Conservation (phyloP, 1,140 invertebrate species). For the Drosophila orosa region DNA sequence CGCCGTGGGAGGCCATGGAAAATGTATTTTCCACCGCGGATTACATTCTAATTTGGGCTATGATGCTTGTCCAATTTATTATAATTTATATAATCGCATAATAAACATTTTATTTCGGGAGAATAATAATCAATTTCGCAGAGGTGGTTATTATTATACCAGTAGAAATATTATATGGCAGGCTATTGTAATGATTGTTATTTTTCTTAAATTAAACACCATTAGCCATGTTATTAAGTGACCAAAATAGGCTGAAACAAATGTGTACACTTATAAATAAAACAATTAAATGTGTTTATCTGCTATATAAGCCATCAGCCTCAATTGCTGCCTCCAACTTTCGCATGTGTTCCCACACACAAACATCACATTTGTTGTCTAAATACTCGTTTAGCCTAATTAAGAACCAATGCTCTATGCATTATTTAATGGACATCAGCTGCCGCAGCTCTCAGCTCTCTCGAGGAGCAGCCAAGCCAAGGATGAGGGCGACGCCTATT, state of each 20-base stretch:
- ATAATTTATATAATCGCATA: slow-evolving; percentile 14
- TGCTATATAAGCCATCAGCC: slow-evolving; percentile 9
- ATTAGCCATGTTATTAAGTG: neutral
- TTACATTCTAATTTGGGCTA: slow-evolving; percentile 38
- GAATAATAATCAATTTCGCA: neutral
- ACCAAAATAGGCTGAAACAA: neutral
- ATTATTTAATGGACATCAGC: slow-evolving; percentile 60
- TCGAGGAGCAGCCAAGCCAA: slow-evolving; percentile 5
- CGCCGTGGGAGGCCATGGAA: slow-evolving; percentile 3
- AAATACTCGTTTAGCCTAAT: slow-evolving; percentile 59
- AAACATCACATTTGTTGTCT: slow-evolving; percentile 38
- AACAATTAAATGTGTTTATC: slow-evolving; percentile 7
- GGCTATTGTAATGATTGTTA: too few relatives aligned
- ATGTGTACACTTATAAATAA: neutral
- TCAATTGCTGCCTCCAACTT: slow-evolving; percentile 11
- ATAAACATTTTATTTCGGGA: slow-evolving; percentile 2
- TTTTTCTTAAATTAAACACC: neutral
- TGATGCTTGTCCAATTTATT: slow-evolving; percentile 19
- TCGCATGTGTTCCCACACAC: slow-evolving; percentile 15
- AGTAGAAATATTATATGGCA: neutral
- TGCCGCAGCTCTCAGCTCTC: slow-evolving; percentile 14
- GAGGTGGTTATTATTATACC: neutral
- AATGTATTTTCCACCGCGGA: slow-evolving; percentile 26
- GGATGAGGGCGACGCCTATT: slow-evolving; percentile 25
- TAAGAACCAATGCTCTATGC: slow-evolving; percentile 54